Evolutionary conservation across 2,113 vertebrate genomes (phyloP), one percentile per base, ranked within the genome.

Genomic region (Capreolus pygargus): DNA sequence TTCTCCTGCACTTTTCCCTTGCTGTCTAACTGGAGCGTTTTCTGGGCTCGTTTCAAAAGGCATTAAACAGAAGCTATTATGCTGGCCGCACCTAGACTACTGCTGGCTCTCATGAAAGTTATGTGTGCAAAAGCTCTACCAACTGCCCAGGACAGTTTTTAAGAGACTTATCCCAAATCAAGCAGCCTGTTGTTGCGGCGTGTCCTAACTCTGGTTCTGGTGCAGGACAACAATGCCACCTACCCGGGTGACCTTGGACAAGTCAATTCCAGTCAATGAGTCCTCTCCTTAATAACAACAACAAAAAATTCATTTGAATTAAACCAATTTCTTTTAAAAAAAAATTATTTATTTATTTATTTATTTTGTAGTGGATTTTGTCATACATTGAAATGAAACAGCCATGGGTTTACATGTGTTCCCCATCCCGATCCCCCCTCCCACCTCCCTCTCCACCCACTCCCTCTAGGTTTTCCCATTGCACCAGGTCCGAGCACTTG

Each of bases 1-100:
- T 97, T 97, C 90, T 91, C 21, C 6, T 79, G 89, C 93, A 61
- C 85, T 97, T 97, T 76, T 78, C 82, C 58, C 78, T 94, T 61
- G 33, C 43, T 86, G 79, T 96, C 17, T 55, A 58, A 79, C 84
- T 76, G 43, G 91, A 96, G 97, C 89, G 87, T 70, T 91, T 94
- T 98, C 93, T 79, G 94, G 90, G 54, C 78, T 60, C 83, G 54
- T 95, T 97, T 91, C 95, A 97, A 84, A 97, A 17, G 52, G 30
- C 36, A 28, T 60, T 83, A 67, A 97, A 89, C 82, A 87, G 52
- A 96, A 89, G 96, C 70, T 54, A 47, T 83, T 90, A 86, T 96
- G 52, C 3, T 39, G 92, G 89, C 76, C 30, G 17, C 61, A 84
- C 27, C 55, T 21, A 60, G 47, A 61, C 64, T 25, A 50, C 25